phyloP scores from a whole-genome alignment of 2,888 invertebrate species.

The Hartigia nigra region DNA sequence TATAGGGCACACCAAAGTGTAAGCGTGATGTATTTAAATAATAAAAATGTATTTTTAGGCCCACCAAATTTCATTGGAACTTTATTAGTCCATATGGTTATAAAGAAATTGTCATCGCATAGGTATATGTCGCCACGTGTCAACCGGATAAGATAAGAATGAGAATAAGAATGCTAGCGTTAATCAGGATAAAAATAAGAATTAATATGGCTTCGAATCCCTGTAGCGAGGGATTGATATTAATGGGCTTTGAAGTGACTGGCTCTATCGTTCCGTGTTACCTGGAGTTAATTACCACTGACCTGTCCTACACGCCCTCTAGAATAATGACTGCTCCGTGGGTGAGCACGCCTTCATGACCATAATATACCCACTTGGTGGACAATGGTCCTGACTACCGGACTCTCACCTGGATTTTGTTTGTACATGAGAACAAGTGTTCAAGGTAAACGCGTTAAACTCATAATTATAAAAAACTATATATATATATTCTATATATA shows the following conservation, averaged over 20 bases:
- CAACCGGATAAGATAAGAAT: not conserved
- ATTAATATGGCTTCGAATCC: not conserved
- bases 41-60: too few relatives aligned
- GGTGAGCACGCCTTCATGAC: not conserved
- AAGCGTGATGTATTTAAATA: too few relatives aligned
- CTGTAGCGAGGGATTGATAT: not conserved
- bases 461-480: not conserved
- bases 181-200: not conserved
- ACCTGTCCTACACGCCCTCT: not conserved
- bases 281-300: slow-evolving; percentile 1
- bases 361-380: not conserved
- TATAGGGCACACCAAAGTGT: too few relatives aligned
- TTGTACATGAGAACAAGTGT: not conserved
- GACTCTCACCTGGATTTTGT: not conserved
- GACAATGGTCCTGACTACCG: not conserved
- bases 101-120: not conserved
- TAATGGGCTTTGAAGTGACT: slow-evolving; percentile 6
- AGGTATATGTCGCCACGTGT: not conserved
- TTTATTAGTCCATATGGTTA: too few relatives aligned
- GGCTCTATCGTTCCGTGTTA: slow-evolving; percentile 5
- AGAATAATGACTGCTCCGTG: not conserved
- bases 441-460: not conserved
- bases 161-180: not conserved
- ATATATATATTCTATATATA: not conserved
- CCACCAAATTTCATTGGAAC: too few relatives aligned